These are phyloP conservation scores for Numenius phaeopus DNA, from an alignment of 2,797 vertebrate species.

Conservation along the genomic window DNA sequence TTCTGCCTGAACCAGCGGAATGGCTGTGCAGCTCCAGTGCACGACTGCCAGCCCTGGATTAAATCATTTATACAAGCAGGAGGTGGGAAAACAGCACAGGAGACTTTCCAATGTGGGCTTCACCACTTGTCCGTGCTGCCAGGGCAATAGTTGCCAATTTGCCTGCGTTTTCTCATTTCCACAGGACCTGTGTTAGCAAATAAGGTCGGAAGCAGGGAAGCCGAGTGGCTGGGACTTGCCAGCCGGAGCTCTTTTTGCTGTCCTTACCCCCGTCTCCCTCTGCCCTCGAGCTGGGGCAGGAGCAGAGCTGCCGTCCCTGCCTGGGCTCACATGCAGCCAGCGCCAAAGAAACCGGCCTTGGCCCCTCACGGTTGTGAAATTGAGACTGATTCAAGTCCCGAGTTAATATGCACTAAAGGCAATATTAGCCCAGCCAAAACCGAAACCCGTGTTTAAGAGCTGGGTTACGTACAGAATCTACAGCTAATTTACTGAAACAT, in stretches of 20 bases:
- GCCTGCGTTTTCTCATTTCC: not conserved
- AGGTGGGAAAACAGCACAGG: not conserved
- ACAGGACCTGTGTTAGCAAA: fast-evolving
- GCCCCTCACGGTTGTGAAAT: not conserved
- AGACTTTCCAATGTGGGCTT: not conserved
- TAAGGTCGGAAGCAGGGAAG: fast-evolving
- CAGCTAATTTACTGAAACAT: slow-evolving; percentile 6
- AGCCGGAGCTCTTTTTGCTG: not conserved
- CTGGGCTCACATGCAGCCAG: not conserved
- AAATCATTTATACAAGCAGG: not conserved
- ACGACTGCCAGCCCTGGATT: not conserved
- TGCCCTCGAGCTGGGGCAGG: not conserved
- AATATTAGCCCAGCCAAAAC: not conserved
- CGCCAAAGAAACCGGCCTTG: not conserved
- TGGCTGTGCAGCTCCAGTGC: fast-evolving
- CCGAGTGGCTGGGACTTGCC: fast-evolving
- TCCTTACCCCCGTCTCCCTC: not conserved
- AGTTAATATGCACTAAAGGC: not conserved
- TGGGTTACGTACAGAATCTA: not conserved
- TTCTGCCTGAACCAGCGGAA: not conserved
- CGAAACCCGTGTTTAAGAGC: not conserved
- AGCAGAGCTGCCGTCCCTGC: not conserved
- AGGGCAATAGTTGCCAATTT: fast-evolving
- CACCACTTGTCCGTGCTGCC: not conserved
- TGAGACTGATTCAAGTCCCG: not conserved